A percentile compares a stretch with the other conserved stretches of the same genome.
Conservation (phyloP, 2,888 invertebrate species). For the Philereme vetulata region DNA sequence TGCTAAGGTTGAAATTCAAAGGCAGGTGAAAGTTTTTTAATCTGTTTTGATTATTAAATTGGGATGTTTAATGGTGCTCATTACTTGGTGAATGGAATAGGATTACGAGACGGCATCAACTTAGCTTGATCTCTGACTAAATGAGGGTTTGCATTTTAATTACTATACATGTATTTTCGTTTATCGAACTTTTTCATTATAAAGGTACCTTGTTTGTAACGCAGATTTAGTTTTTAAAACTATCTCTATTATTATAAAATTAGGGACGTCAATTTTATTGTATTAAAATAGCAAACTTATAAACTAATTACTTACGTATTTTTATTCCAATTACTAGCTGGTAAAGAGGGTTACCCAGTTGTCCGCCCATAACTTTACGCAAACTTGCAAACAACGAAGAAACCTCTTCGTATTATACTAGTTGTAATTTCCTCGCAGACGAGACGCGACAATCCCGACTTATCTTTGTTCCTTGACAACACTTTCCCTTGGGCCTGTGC, state of each 20-base stretch:
- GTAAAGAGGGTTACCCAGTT: not conserved
- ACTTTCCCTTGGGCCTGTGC: conserved; percentile 71
- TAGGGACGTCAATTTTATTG: not conserved
- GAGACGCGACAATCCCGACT: conserved; percentile 75
- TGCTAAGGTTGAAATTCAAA: conserved; percentile 29
- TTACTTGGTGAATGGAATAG: conserved; percentile 76
- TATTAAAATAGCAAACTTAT: not conserved
- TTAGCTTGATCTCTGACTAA: conserved; percentile 67
- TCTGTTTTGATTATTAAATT: conserved; percentile 41
- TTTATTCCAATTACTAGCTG: too few species aligned
- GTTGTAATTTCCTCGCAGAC: conserved; percentile 75
- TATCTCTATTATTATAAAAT: conserved; percentile 13
- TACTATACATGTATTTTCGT: conserved; percentile 28
- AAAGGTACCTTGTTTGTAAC: too few species aligned
- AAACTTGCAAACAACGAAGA: conserved; percentile 55
- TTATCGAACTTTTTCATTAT: conserved; percentile 36
- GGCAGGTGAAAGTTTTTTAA: conserved; percentile 10
- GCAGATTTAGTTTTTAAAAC: conserved; percentile 19
- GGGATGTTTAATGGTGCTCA: conserved; percentile 71
- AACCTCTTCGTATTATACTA: conserved; percentile 66
- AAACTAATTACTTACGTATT: not conserved
- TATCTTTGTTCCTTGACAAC: conserved; percentile 79
- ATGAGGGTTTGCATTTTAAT: conserved; percentile 62
- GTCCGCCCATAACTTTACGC: conserved; percentile 29
- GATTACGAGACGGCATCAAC: conserved; percentile 64